Evolutionary conservation across 2,797 vertebrate genomes (phyloP).

Genomic region (Acanthiza pusilla): DNA sequence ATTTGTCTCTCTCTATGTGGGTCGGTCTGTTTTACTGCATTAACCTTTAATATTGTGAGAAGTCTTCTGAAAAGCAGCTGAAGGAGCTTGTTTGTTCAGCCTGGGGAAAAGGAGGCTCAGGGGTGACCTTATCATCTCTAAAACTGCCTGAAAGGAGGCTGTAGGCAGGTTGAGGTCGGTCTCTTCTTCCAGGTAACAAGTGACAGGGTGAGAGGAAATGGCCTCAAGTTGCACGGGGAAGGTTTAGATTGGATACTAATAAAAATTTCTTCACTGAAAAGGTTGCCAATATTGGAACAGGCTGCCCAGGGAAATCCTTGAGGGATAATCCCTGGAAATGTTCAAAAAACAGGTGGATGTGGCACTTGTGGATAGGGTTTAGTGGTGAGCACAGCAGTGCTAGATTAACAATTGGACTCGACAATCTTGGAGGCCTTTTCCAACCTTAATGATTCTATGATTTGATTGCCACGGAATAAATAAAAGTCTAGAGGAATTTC

Average conservation of each 20-base stretch:
- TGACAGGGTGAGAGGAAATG: neutral
- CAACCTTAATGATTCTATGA: neutral
- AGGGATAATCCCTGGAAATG: neutral
- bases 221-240: neutral
- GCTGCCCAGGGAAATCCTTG: neutral
- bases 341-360: neutral
- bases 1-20: neutral
- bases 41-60: neutral
- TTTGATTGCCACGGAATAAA: neutral
- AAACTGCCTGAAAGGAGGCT: neutral
- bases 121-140: neutral
- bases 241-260: neutral
- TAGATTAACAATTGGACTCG: neutral
- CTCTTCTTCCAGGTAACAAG: neutral
- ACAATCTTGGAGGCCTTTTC: neutral
- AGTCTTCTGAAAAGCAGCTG: neutral
- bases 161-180: neutral
- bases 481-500: neutral
- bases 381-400: neutral
- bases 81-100: neutral
- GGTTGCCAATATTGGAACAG: neutral
- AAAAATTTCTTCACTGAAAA: neutral
- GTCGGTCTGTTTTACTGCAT: neutral
- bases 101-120: neutral
- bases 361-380: neutral